phyloP scores from a whole-genome alignment of 2,113 vertebrate genomes.

The Penelope pileata region DNA sequence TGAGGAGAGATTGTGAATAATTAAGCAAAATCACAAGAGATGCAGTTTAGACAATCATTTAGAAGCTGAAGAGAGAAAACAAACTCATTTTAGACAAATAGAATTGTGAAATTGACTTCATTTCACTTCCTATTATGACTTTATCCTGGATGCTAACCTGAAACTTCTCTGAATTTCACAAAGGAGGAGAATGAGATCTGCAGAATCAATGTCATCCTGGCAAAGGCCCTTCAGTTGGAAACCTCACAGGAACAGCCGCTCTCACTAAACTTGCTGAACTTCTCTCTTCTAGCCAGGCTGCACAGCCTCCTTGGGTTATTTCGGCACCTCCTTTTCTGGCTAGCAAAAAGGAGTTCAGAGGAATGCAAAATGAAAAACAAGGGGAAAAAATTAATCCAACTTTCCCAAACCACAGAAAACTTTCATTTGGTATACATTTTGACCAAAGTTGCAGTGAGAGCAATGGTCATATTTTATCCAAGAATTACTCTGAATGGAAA shows the following conservation, averaged over 20 bases:
- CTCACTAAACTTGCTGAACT: not conserved
- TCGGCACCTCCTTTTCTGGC: conserved; percentile 28
- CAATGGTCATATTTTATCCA: not conserved
- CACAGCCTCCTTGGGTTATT: conserved; percentile 2
- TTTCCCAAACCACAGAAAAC: conserved; percentile 44
- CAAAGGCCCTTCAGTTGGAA: not conserved
- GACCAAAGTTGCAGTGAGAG: not conserved
- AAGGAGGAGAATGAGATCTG: not conserved
- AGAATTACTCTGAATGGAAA: not conserved
- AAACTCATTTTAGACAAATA: not conserved
- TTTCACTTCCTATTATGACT: not conserved
- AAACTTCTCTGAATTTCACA: not conserved
- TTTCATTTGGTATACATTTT: conserved; percentile 18
- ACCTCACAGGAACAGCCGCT: not conserved
- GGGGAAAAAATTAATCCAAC: not conserved
- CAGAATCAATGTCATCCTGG: not conserved
- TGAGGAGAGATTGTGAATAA: not conserved
- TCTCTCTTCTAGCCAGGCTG: not conserved
- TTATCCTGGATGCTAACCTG: not conserved
- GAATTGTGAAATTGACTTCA: not conserved
- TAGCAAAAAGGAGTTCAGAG: not conserved
- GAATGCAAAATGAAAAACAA: conserved; percentile 18
- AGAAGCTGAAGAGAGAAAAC: not conserved
- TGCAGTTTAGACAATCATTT: not conserved
- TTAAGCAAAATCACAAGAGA: not conserved